Evolutionary conservation across 1,140 invertebrate genomes (phyloP).

Genomic region (Drosophila baimaii): DNA sequence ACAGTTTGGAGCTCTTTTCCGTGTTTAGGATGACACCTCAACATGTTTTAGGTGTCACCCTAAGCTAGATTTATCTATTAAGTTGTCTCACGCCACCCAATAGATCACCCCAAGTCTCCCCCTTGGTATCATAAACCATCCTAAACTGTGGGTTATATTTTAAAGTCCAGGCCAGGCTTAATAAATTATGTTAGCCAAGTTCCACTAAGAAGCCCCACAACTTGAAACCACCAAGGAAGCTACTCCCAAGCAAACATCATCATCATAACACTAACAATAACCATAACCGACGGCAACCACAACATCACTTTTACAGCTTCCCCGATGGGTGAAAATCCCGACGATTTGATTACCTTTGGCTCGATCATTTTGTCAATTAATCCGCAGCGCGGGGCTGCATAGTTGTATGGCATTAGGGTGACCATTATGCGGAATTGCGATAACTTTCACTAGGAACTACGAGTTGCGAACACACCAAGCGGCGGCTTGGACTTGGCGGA

Average conservation of each 20-base stretch:
- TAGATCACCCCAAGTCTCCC: constrained; percentile 14
- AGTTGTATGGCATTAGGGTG: constrained; percentile 86
- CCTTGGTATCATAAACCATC: constrained; percentile 20
- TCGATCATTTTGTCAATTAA: constrained; percentile 87
- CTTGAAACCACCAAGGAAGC: constrained; percentile 37
- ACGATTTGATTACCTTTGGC: constrained; percentile 85
- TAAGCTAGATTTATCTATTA: constrained; percentile 24
- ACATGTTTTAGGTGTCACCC: constrained; percentile 21
- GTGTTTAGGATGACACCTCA: background rate
- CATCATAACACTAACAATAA: constrained; percentile 19
- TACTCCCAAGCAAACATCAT: constrained; percentile 4
- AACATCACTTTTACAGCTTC: constrained; percentile 76
- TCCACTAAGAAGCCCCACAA: constrained; percentile 43
- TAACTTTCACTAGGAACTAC: constrained; percentile 42
- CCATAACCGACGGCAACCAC: constrained; percentile 54
- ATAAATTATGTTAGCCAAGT: constrained; percentile 21
- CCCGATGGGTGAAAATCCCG: constrained; percentile 16
- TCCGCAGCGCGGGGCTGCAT: constrained; percentile 85
- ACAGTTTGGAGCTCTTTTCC: background rate
- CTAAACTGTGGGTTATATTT: constrained; percentile 15
- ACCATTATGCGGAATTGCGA: constrained; percentile 83
- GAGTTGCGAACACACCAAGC: constrained; percentile 21
- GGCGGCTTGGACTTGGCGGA: background rate
- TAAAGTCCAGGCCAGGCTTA: background rate
- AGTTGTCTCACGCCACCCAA: constrained; percentile 9